phyloP scores from a whole-genome alignment of 2,888 invertebrate species.

The Mesodorylaimus sp. region DNA sequence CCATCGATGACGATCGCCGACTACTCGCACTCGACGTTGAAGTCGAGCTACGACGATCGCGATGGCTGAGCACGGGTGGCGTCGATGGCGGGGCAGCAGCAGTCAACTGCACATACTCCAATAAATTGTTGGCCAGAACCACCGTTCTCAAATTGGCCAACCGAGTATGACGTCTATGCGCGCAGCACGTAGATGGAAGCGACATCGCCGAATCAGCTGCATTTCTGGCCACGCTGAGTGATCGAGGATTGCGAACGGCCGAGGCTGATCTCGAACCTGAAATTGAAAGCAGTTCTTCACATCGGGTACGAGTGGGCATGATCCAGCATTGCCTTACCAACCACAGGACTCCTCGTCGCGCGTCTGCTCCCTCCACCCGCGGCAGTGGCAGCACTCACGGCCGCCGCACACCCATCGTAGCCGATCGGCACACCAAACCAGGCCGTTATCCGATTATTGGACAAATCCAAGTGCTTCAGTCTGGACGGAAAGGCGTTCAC shows the following conservation, averaged over 20 bases:
- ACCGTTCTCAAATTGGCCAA: constrained; percentile 62
- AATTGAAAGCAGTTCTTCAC: neutral
- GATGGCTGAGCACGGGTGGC: neutral
- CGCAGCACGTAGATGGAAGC: constrained; percentile 16
- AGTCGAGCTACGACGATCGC: neutral
- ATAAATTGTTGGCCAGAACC: constrained; percentile 63
- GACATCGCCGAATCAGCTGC: neutral
- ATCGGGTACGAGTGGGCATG: neutral
- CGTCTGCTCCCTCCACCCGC: neutral
- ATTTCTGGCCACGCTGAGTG: constrained; percentile 19
- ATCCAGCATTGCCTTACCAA: neutral
- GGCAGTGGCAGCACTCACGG: neutral
- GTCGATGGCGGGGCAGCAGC: neutral
- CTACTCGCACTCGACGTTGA: neutral
- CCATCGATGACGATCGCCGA: neutral
- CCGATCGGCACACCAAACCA: constrained; percentile 42
- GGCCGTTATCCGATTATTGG: constrained; percentile 69
- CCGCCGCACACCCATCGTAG: too few species aligned
- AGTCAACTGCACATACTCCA: constrained; percentile 45
- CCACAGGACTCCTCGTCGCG: neutral
- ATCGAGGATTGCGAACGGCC: constrained; percentile 17
- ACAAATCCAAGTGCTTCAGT: constrained; percentile 73
- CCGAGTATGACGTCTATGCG: constrained; percentile 45
- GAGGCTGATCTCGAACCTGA: constrained; percentile 14
- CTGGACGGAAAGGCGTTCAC: constrained; percentile 73